phyloP scores from a whole-genome alignment of 2,888 invertebrate genomes.

The Temnothorax ravouxi region DNA sequence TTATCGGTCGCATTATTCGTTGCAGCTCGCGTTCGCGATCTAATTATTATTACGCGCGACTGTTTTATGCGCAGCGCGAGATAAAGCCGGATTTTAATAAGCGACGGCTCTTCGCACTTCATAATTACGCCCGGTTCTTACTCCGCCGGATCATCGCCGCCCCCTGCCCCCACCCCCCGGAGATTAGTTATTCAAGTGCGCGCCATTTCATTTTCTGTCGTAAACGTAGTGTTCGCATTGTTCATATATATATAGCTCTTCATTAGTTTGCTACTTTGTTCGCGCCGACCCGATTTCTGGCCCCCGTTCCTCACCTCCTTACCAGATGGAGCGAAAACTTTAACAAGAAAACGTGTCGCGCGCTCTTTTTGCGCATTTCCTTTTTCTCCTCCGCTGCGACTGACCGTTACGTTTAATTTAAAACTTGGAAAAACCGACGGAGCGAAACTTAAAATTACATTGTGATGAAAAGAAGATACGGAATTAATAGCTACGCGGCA shows the following conservation, averaged over 20 bases:
- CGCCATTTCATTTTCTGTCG: slow-evolving; percentile 48
- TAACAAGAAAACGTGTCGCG: slow-evolving; percentile 46
- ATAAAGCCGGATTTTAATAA: slow-evolving; percentile 41
- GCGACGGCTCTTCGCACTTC: neutral
- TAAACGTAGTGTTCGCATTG: slow-evolving; percentile 43
- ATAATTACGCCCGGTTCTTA: slow-evolving; percentile 22
- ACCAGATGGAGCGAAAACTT: slow-evolving; percentile 30
- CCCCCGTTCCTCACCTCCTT: slow-evolving; percentile 3
- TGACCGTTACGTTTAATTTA: slow-evolving; percentile 42
- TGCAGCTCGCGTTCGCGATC: neutral
- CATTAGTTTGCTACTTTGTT: slow-evolving; percentile 47
- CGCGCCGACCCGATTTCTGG: slow-evolving; percentile 24
- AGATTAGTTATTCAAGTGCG: slow-evolving; percentile 45
- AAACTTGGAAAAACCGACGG: slow-evolving; percentile 27
- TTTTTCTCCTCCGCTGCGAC: neutral
- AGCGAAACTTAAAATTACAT: slow-evolving; percentile 26
- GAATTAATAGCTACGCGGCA: slow-evolving; percentile 1
- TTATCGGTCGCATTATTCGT: slow-evolving; percentile 13
- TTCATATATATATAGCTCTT: slow-evolving; percentile 37
- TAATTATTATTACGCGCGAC: slow-evolving; percentile 19
- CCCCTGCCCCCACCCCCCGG: neutral
- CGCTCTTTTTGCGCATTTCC: slow-evolving; percentile 25
- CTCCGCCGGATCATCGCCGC: slow-evolving; percentile 17
- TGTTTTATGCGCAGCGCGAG: slow-evolving; percentile 3
- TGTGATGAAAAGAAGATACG: slow-evolving; percentile 3